phyloP scores from a whole-genome alignment of 1,140 invertebrate species.

The Ganaspis sp. region DNA sequence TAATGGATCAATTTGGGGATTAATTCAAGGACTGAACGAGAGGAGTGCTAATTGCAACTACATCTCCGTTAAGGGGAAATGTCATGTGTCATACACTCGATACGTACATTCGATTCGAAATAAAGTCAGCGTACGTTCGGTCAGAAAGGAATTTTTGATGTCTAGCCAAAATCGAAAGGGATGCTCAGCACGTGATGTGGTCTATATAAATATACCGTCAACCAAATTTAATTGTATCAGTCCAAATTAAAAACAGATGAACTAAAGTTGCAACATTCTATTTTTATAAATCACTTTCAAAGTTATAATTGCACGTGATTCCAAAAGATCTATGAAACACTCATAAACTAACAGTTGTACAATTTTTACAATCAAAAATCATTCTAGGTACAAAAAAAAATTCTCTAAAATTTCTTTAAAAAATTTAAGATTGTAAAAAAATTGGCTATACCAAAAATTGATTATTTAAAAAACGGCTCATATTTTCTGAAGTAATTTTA shows the following conservation, averaged over 20 bases:
- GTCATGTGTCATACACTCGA: constrained; percentile 24
- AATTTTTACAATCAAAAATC: too few species aligned
- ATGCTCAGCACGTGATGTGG: neutral
- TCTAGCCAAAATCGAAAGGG: constrained; percentile 18
- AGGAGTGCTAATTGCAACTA: constrained; percentile 9
- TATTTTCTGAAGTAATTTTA: too few species aligned
- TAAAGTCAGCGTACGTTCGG: constrained; percentile 15
- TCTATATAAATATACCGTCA: neutral
- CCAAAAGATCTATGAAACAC: too few species aligned
- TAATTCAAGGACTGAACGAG: constrained; percentile 9
- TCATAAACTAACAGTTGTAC: too few species aligned
- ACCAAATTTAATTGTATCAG: neutral
- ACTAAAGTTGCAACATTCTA: neutral
- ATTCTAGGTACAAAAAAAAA: too few species aligned
- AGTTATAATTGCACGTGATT: too few species aligned
- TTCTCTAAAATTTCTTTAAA: too few species aligned
- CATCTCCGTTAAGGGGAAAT: constrained; percentile 22
- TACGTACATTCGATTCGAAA: constrained; percentile 22
- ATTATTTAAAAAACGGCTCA: too few species aligned
- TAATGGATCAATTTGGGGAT: constrained; percentile 2
- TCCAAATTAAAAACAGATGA: neutral
- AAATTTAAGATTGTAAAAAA: too few species aligned
- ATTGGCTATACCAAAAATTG: too few species aligned
- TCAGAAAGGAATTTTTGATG: constrained; percentile 25
- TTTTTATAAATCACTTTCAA: neutral